phyloP scores from a whole-genome alignment of 64 coral and sea anemone genomes.

The Catalaphyllia jardinei region DNA sequence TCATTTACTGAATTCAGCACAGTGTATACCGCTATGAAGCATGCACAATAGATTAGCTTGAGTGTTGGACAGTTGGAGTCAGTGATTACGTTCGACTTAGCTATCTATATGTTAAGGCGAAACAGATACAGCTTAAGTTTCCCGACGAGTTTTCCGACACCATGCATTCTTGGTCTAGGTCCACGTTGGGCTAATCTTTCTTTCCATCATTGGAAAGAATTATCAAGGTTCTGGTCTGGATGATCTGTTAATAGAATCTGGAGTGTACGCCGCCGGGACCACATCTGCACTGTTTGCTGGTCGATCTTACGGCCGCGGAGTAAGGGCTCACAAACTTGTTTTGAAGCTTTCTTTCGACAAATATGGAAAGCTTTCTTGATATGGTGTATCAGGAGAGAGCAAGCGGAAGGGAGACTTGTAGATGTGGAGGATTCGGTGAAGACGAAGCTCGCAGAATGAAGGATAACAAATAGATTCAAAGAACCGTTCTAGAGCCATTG shows the following conservation, averaged over 20 bases:
- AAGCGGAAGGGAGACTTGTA: not conserved
- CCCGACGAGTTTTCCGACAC: slow-evolving; percentile 38
- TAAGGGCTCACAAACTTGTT: slow-evolving; percentile 39
- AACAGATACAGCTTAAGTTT: slow-evolving; percentile 19
- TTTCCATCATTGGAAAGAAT: slow-evolving; percentile 34
- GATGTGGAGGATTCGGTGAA: not conserved
- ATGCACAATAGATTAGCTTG: not conserved
- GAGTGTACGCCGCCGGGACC: slow-evolving; percentile 12
- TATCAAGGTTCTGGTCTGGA: slow-evolving; percentile 36
- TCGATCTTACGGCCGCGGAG: slow-evolving; percentile 42
- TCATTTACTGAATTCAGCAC: slow-evolving; percentile 40
- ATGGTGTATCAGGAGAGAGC: too few species aligned
- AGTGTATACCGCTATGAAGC: slow-evolving; percentile 52
- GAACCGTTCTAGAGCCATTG: not conserved
- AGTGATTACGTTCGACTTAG: slow-evolving; percentile 41
- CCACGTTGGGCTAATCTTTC: slow-evolving; percentile 46
- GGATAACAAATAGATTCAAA: not conserved
- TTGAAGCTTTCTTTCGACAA: slow-evolving; percentile 52
- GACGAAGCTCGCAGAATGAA: not conserved
- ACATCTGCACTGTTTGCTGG: slow-evolving; percentile 38
- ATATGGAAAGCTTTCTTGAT: slow-evolving; percentile 40
- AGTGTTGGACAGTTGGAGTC: not conserved
- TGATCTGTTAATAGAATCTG: slow-evolving; percentile 46
- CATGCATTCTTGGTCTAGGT: slow-evolving; percentile 34
- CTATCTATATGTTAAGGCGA: slow-evolving; percentile 52